Evolutionary conservation across 2,797 vertebrate genomes (phyloP).

Genomic region (Phoebastria nigripes): DNA sequence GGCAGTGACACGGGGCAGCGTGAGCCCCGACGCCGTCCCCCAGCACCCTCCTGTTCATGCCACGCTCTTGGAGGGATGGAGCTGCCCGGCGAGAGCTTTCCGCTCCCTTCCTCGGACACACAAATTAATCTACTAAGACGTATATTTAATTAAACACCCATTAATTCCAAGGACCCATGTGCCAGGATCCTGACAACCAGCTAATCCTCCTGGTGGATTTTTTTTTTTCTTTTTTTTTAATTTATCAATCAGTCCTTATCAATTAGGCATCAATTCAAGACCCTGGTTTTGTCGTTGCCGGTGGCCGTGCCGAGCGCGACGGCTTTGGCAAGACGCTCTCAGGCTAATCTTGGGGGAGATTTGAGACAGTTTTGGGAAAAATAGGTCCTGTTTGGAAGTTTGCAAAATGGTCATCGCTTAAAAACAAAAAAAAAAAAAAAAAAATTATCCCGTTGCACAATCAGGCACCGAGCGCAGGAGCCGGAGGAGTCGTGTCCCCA

Average conservation of each 20-base stretch:
- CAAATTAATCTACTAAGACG: neutral
- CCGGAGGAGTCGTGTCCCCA: no score
- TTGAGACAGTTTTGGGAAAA: neutral
- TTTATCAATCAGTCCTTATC: neutral
- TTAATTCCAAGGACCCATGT: neutral
- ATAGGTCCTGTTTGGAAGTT: neutral
- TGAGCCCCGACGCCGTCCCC: neutral
- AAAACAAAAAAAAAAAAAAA: no score
- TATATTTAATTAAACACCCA: neutral
- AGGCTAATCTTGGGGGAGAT: neutral
- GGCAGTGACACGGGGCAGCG: neutral
- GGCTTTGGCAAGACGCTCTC: neutral
- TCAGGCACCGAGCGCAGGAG: rapidly evolving
- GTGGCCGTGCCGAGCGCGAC: neutral
- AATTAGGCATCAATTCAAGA: neutral
- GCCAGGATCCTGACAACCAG: neutral
- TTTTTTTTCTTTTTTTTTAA: neutral
- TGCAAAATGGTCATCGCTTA: no score
- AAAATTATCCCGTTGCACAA: neutral
- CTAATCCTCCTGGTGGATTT: neutral
- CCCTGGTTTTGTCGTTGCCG: neutral
- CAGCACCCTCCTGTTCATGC: neutral
- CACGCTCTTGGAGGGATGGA: neutral
- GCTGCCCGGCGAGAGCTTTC: neutral
- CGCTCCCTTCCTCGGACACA: neutral